Conservation (phyloP, 2,888 invertebrate genomes). For the Thecophora atra region DNA sequence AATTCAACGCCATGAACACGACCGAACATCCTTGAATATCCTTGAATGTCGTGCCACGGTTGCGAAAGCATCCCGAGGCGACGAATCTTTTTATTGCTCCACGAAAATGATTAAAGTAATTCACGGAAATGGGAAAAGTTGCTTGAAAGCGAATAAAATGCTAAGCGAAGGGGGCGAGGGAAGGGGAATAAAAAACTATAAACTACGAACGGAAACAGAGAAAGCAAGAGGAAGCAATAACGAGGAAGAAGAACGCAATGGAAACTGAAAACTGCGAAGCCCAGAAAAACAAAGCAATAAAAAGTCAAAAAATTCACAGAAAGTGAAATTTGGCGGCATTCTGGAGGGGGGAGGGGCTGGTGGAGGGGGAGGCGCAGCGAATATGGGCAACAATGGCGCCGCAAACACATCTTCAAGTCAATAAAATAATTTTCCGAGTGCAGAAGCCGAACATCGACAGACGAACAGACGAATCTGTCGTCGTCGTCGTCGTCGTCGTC, state of each 20-base stretch:
- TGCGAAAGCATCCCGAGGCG: background rate
- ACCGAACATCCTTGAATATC: too few relatives aligned
- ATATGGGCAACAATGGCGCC: constrained; percentile 42
- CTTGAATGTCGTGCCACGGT: background rate
- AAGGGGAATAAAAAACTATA: background rate
- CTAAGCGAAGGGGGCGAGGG: background rate
- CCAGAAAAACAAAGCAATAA: too few relatives aligned
- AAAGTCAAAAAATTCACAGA: constrained; percentile 16
- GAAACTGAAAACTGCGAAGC: background rate
- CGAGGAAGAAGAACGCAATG: background rate
- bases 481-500: too few relatives aligned
- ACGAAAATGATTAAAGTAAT: background rate
- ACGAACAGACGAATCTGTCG: background rate
- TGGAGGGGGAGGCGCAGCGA: background rate
- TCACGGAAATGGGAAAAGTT: background rate
- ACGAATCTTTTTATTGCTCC: background rate
- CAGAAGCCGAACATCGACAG: background rate
- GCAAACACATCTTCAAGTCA: constrained; percentile 45
- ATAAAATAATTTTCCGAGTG: constrained; percentile 38
- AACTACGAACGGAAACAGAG: constrained; percentile 24
- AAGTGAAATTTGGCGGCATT: constrained; percentile 38
- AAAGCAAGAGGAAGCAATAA: constrained; percentile 9
- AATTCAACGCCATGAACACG: too few relatives aligned
- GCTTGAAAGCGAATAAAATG: background rate
- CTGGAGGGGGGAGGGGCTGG: background rate